A percentile compares a stretch with the other conserved stretches of the same genome.
phyloP scores from a whole-genome alignment of 23 tunicate genomes.

The Clavelina lepadiformis region DNA sequence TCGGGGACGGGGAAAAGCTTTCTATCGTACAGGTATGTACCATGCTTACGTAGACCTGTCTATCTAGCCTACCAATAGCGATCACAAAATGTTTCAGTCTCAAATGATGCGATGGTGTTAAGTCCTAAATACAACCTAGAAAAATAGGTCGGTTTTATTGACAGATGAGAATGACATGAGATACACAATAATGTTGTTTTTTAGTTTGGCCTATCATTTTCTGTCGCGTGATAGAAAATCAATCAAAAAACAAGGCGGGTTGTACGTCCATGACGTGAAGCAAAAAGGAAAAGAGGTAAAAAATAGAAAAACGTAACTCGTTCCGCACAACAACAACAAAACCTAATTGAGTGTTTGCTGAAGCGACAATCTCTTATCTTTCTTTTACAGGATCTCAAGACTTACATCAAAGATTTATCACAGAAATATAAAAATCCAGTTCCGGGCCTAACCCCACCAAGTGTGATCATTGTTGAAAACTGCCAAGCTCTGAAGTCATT shows the following conservation, averaged over 20 bases:
- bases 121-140: background rate
- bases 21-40: slow-evolving; percentile 60
- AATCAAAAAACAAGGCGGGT: background rate
- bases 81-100: background rate
- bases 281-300: slow-evolving; percentile 65
- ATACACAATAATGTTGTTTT: background rate
- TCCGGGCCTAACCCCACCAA: slow-evolving; percentile 14
- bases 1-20: slow-evolving; percentile 74
- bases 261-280: slow-evolving; percentile 56
- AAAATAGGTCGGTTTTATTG: background rate
- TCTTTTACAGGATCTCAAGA: slow-evolving; percentile 39
- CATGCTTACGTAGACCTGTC: too few species aligned
- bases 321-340: background rate
- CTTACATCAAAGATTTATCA: slow-evolving; percentile 22
- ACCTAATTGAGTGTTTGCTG: background rate
- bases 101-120: background rate
- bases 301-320: background rate
- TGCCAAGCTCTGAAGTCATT: slow-evolving; percentile 33
- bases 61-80: background rate
- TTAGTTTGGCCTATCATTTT: slow-evolving; percentile 56
- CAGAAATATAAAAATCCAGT: slow-evolving; percentile 3
- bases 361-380: background rate
- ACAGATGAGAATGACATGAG: background rate
- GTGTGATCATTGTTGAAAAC: slow-evolving; percentile 67
- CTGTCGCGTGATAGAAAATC: slow-evolving; percentile 31